These are phyloP conservation scores for Lepus americanus DNA, from an alignment of 2,113 vertebrate species.

Conservation along the genomic window DNA sequence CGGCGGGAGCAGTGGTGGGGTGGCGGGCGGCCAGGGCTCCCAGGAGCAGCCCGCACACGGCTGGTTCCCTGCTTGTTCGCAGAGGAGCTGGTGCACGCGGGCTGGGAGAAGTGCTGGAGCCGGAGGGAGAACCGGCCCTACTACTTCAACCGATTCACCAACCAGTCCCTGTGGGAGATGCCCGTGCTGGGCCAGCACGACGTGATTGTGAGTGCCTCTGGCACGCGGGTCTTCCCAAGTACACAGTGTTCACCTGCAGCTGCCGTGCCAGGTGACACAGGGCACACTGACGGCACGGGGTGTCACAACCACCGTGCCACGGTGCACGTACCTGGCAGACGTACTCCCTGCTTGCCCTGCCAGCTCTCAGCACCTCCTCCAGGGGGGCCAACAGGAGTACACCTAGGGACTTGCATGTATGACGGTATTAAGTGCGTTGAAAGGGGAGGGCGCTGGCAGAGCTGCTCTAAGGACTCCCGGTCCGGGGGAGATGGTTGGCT, in stretches of 20 bases:
- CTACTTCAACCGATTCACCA: conserved; percentile 99
- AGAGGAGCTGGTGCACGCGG: conserved; percentile 98
- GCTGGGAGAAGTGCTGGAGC: conserved; percentile 99
- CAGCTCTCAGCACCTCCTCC: not conserved
- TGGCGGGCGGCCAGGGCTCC: not conserved
- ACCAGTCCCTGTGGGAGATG: conserved; percentile 99
- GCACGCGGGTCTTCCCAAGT: not conserved
- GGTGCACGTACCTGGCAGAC: not conserved
- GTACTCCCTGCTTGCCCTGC: not conserved
- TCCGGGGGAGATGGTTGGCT: not conserved
- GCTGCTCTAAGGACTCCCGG: not conserved
- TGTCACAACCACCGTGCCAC: not conserved
- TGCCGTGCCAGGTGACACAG: not conserved
- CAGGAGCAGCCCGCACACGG: conserved; percentile 3
- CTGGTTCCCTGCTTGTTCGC: conserved; percentile 38
- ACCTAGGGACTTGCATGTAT: too few species aligned
- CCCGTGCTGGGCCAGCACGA: conserved; percentile 98
- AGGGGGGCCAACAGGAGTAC: not conserved
- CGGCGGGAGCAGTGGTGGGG: not conserved
- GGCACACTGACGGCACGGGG: not conserved
- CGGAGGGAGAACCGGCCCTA: conserved; percentile 97
- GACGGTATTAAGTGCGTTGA: too few species aligned
- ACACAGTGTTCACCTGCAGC: not conserved
- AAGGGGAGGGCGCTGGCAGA: not conserved
- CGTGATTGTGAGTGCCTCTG: conserved; percentile 94